Evolutionary conservation across 2,888 invertebrate genomes (phyloP), one percentile per base, ranked within the genome.

Genomic region (Drosophila paranaensis): DNA sequence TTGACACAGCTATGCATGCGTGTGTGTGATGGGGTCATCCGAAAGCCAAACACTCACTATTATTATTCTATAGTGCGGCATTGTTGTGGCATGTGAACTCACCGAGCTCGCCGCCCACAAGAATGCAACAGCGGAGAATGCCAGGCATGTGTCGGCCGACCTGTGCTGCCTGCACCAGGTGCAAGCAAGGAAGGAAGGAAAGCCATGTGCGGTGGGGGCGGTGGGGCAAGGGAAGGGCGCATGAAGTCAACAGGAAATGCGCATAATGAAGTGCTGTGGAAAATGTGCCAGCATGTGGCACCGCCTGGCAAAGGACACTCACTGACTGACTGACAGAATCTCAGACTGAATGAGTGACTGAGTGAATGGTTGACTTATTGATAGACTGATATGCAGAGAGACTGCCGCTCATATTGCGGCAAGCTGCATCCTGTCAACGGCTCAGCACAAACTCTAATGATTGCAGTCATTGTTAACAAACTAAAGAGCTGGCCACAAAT

Each of bases 181-280:
- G 71, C 64, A 54, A 56, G 79, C 51, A 45, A 57, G 81, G 66
- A 75, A 80, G 76, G 69, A 71, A 73, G 80, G 66, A 70, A 58
- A 56, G 63, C 67, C 71, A 61, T 50, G 60, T 57, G 62, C 4
- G 3, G 9, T 1, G 40, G 6, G n/a, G 0, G 6, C 3, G 10
- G n/a, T 0, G 54, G 51, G 33, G 43, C 48, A 45, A 20, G 39
- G 30, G 13, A 6, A 8, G 42, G 57, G 16, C 40, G 62, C 16
- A 14, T 5, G 37, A 14, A 53, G 48, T 40, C 27, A 42, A 56
- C 67, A 73, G 84, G 79, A 83, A 76, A 69, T 77, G 77, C 74
- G 89, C 88, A 86, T 86, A 86, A 86, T 86, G 84, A 89, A 83
- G 81, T 75, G 74, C 79, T 60, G 77, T 79, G 86, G 66, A 74